phyloP scores from a whole-genome alignment of 1,140 invertebrate species.

The Melitaea cinxia region DNA sequence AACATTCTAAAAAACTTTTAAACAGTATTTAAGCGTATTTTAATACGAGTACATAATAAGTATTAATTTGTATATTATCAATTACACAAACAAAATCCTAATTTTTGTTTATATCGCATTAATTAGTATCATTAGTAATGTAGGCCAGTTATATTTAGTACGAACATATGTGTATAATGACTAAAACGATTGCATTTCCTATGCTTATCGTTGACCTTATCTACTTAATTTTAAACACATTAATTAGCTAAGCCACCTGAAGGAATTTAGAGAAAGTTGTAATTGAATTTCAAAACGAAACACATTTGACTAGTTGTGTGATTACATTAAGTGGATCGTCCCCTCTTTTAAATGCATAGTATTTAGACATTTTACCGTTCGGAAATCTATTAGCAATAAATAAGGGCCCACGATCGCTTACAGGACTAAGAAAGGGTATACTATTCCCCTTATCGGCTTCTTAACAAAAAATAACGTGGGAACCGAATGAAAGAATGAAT shows the following conservation, averaged over 20 bases:
- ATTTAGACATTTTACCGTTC: conserved; percentile 60
- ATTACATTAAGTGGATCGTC: conserved; percentile 60
- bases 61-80: background rate
- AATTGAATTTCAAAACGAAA: conserved; percentile 49
- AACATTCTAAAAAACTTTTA: too few species aligned
- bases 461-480: conserved; percentile 78
- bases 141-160: conserved; percentile 24
- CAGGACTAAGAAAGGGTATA: conserved; percentile 74
- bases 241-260: conserved; percentile 34
- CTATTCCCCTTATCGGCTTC: conserved; percentile 72
- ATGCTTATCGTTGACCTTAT: conserved; percentile 32
- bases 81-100: background rate
- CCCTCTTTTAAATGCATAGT: conserved; percentile 62
- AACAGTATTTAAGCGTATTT: too few species aligned
- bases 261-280: conserved; percentile 37
- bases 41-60: too few species aligned
- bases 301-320: conserved; percentile 43
- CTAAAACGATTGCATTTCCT: conserved; percentile 30
- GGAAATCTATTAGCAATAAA: conserved; percentile 79
- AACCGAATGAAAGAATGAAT: conserved; percentile 72
- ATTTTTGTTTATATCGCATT: conserved; percentile 14
- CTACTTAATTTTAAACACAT: conserved; percentile 31
- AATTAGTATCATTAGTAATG: conserved; percentile 26
- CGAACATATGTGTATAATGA: conserved; percentile 13
- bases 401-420: conserved; percentile 71